Evolutionary conservation across 2,888 invertebrate species (phyloP).

Genomic region (Sphaeridia pumilis): DNA sequence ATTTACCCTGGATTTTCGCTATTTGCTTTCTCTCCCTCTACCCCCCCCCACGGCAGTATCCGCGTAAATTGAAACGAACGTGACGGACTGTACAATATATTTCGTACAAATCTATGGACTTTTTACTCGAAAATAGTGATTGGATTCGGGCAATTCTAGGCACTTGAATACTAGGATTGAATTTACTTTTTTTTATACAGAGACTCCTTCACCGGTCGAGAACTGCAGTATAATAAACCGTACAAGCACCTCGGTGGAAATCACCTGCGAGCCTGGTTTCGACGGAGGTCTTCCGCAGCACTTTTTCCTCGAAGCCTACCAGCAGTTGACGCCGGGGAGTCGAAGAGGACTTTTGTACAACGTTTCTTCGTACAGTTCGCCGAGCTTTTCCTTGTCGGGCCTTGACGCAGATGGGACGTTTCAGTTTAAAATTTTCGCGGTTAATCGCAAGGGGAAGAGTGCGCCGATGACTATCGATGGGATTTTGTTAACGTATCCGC

Average conservation of each 20-base stretch:
- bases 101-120: too few relatives aligned
- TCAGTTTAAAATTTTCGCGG: constrained; percentile 62
- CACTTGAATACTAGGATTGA: too few relatives aligned
- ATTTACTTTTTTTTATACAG: constrained; percentile 44
- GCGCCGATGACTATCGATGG: constrained; percentile 58
- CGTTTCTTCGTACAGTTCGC: constrained; percentile 51
- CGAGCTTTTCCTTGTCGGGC: constrained; percentile 62
- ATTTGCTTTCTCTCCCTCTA: too few relatives aligned
- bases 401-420: constrained; percentile 68
- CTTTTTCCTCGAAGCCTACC: constrained; percentile 69
- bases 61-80: too few relatives aligned
- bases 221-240: constrained; percentile 77
- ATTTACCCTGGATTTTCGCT: too few relatives aligned
- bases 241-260: constrained; percentile 69
- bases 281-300: constrained; percentile 80
- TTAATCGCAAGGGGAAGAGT: constrained; percentile 71
- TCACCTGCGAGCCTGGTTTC: constrained; percentile 70
- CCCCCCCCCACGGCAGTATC: too few relatives aligned
- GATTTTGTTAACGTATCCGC: constrained; percentile 65
- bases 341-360: constrained; percentile 44
- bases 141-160: too few relatives aligned
- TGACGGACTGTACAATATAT: too few relatives aligned
- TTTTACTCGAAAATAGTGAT: too few relatives aligned
- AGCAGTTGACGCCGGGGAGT: constrained; percentile 36
- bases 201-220: constrained; percentile 69